phyloP scores from a whole-genome alignment of 2,888 invertebrate species.

The Hirtodrosophila duncani region DNA sequence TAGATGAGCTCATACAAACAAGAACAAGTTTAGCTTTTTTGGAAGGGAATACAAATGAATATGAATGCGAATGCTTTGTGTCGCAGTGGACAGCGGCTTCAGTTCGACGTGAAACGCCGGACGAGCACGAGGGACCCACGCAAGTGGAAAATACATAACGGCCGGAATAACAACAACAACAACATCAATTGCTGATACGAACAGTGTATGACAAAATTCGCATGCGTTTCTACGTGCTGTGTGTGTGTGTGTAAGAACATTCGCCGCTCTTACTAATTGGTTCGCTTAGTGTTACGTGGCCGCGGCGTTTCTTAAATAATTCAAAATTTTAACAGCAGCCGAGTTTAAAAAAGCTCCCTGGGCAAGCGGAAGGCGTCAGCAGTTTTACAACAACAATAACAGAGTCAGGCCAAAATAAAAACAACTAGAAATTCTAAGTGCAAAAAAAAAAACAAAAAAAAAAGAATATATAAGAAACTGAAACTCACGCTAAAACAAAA shows the following conservation, averaged over 20 bases:
- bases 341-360: conserved; percentile 13
- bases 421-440: conserved; percentile 38
- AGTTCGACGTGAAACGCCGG: conserved; percentile 52
- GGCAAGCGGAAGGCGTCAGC: conserved; percentile 13
- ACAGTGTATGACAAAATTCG: conserved; percentile 38
- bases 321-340: conserved; percentile 5
- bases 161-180: conserved; percentile 20
- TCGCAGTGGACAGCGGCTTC: conserved; percentile 50
- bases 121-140: conserved; percentile 7
- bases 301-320: conserved; percentile 13
- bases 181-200: too few species aligned
- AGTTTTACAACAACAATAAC: conserved; percentile 7
- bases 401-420: conserved; percentile 5
- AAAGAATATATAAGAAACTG: conserved; percentile 23
- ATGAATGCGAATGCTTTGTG: conserved; percentile 24
- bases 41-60: conserved; percentile 43
- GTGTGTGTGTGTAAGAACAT: conserved; percentile 22
- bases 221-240: conserved; percentile 9
- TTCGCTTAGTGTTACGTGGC: conserved; percentile 32
- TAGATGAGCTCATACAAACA: conserved; percentile 66
- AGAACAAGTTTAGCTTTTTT: conserved; percentile 66
- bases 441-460: conserved; percentile 13
- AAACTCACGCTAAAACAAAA: conserved; percentile 43
- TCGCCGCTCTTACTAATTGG: conserved; percentile 26
- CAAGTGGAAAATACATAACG: conserved; percentile 23